Conservation (phyloP, 2,888 invertebrate genomes). For the Tribolium freemani region DNA sequence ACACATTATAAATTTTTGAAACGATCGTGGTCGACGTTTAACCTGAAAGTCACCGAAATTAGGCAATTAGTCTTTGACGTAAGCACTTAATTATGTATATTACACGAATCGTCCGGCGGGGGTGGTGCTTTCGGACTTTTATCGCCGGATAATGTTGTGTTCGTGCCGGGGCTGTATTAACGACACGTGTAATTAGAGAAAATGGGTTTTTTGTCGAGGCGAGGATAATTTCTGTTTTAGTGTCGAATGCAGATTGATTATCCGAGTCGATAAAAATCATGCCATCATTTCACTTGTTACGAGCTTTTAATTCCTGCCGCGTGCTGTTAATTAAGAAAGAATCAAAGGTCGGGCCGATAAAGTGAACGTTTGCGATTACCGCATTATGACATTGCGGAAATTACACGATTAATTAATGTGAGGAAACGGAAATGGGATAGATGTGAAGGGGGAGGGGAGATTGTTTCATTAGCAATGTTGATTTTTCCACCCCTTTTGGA, state of each 20-base stretch:
- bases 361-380: constrained; percentile 51
- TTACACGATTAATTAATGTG: constrained; percentile 56
- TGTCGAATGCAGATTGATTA: background rate
- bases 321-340: constrained; percentile 44
- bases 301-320: background rate
- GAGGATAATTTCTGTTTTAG: constrained; percentile 1
- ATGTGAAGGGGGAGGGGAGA: constrained; percentile 23
- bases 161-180: constrained; percentile 12
- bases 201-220: constrained; percentile 22
- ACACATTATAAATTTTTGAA: constrained; percentile 36
- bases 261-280: background rate
- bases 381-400: constrained; percentile 57
- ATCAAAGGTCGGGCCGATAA: constrained; percentile 42
- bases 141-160: constrained; percentile 3
- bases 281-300: background rate
- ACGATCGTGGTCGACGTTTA: constrained; percentile 24
- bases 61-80: constrained; percentile 31
- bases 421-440: constrained; percentile 52
- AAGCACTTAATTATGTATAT: constrained; percentile 30
- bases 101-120: constrained; percentile 1
- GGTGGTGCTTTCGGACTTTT: constrained; percentile 4
- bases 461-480: constrained; percentile 37
- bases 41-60: constrained; percentile 27
- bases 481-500: constrained; percentile 16
- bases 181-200: constrained; percentile 2